Conservation (phyloP, 1,140 invertebrate species). For the Zaprionus africanus region DNA sequence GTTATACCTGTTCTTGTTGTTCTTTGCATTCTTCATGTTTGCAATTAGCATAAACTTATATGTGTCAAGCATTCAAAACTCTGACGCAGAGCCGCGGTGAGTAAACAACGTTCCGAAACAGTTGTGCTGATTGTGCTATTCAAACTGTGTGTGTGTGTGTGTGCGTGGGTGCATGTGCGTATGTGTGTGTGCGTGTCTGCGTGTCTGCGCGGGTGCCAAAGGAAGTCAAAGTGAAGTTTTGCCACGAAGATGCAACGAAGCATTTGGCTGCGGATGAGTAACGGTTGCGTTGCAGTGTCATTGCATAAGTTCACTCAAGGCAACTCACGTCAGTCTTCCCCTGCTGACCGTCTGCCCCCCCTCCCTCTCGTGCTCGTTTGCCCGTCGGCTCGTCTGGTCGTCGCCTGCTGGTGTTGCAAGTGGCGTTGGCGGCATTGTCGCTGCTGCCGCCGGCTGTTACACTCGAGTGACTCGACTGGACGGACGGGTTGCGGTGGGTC, state of each 20-base stretch:
- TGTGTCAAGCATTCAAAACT: slow-evolving; percentile 76
- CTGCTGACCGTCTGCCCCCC: neutral
- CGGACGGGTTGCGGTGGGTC: slow-evolving; percentile 20
- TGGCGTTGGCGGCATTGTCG: slow-evolving; percentile 39
- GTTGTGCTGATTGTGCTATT: slow-evolving; percentile 4
- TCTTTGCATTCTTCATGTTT: slow-evolving; percentile 84
- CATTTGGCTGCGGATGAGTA: slow-evolving; percentile 1
- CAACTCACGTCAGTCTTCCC: slow-evolving; percentile 14
- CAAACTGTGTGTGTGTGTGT: neutral
- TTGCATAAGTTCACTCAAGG: slow-evolving; percentile 65
- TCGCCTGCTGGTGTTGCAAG: slow-evolving; percentile 58
- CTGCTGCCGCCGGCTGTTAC: slow-evolving; percentile 46
- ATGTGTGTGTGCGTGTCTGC: neutral
- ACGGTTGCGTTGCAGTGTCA: slow-evolving; percentile 25
- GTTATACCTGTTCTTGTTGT: slow-evolving; percentile 78
- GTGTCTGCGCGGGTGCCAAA: neutral
- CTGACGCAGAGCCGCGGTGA: slow-evolving; percentile 58
- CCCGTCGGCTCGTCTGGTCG: slow-evolving; percentile 10
- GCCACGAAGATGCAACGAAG: slow-evolving; percentile 41
- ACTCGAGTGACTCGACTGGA: slow-evolving; percentile 58
- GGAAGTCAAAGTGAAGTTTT: slow-evolving; percentile 34
- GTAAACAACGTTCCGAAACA: slow-evolving; percentile 28
- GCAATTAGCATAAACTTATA: slow-evolving; percentile 83
- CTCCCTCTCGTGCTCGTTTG: slow-evolving; percentile 1
- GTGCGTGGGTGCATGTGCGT: neutral